Percentiles rank a stretch among this genome's conserved stretches.
Evolutionary conservation across 1,140 invertebrate genomes (phyloP).

Genomic region (Cherax destructor): DNA sequence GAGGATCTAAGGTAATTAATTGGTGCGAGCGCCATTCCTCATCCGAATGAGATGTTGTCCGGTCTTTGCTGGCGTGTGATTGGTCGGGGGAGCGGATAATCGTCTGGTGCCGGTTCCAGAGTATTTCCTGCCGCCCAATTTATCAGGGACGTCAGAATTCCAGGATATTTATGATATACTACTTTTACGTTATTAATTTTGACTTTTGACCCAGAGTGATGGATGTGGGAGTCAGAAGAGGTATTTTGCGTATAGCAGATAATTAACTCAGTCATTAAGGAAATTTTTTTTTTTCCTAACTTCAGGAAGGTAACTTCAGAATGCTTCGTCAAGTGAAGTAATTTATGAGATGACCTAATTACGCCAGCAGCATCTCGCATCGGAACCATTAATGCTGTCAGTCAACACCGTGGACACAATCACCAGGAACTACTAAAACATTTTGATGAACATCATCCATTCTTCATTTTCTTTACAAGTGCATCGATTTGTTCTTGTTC

Average conservation of each 20-base stretch:
- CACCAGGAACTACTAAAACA: too few relatives aligned
- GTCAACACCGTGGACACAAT: too few relatives aligned
- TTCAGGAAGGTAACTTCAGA: too few relatives aligned
- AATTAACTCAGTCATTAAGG: background rate
- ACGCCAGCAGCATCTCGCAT: too few relatives aligned
- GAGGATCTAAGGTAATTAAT: background rate
- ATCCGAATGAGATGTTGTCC: background rate
- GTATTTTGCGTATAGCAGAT: too few relatives aligned
- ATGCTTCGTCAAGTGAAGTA: too few relatives aligned
- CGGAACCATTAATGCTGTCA: too few relatives aligned
- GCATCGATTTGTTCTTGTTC: too few relatives aligned
- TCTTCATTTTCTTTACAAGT: too few relatives aligned
- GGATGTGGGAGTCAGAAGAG: background rate
- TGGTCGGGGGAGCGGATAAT: background rate
- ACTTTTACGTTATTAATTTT: slow-evolving; percentile 10
- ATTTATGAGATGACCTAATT: too few relatives aligned
- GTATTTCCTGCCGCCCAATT: background rate
- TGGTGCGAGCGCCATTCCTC: background rate
- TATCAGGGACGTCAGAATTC: background rate
- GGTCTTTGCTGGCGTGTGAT: background rate
- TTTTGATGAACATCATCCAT: too few relatives aligned
- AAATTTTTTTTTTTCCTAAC: too few relatives aligned
- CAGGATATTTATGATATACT: background rate
- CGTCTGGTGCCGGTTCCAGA: background rate
- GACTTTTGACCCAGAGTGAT: background rate